Conservation (phyloP, 2,888 invertebrate genomes). For the Bedellia somnulentella region DNA sequence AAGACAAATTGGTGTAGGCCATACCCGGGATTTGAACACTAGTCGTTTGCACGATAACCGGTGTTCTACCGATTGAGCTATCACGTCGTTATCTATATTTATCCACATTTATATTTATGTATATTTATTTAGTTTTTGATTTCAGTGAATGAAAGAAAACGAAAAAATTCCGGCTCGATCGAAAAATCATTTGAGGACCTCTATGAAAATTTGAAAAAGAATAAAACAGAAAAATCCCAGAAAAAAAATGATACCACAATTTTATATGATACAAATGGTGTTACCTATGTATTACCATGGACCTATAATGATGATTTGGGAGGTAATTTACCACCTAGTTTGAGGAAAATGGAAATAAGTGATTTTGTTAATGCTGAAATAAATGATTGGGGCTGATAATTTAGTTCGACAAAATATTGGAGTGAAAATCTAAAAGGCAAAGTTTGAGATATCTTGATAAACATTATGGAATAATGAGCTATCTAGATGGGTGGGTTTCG, state of each 20-base stretch:
- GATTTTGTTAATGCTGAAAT: constrained; percentile 50
- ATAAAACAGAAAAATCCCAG: constrained; percentile 16
- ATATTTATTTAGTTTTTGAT: too few species aligned
- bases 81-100: too few species aligned
- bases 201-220: constrained; percentile 25
- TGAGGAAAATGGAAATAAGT: constrained; percentile 55
- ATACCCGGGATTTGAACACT: too few species aligned
- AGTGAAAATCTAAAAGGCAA: too few species aligned
- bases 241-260: constrained; percentile 17
- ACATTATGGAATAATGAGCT: too few species aligned
- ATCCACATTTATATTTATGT: too few species aligned
- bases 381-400: constrained; percentile 59
- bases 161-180: constrained; percentile 10
- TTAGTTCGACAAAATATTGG: too few species aligned
- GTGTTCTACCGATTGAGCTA: too few species aligned
- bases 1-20: too few species aligned
- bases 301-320: constrained; percentile 49
- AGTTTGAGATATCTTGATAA: too few species aligned
- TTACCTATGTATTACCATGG: constrained; percentile 56
- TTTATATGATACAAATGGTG: constrained; percentile 28
- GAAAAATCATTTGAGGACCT: constrained; percentile 33
- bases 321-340: constrained; percentile 61
- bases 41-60: too few species aligned
- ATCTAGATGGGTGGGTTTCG: too few species aligned
- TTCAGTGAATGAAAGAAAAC: constrained; percentile 24